A percentile compares a stretch with the other conserved stretches of the same genome.
These are phyloP conservation scores for Meda fulgida DNA, from an alignment of 2,797 vertebrate species.

Conservation along the genomic window DNA sequence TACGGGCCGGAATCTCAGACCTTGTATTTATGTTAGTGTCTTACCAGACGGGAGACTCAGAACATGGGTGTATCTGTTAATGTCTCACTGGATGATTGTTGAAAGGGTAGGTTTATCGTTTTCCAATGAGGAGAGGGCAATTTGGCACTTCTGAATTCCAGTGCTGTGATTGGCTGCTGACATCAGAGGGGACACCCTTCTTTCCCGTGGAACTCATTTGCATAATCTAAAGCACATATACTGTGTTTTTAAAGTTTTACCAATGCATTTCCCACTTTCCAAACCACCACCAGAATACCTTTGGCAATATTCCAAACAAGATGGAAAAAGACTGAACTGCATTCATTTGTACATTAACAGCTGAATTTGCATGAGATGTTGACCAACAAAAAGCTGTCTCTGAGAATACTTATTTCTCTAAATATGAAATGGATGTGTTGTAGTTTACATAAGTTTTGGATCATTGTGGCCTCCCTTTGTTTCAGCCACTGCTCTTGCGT, in stretches of 20 bases:
- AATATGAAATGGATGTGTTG: background rate
- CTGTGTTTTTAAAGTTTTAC: background rate
- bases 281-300: background rate
- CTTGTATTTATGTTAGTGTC: no score
- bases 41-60: no score
- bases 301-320: background rate
- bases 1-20: background rate
- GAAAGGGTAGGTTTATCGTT: background rate
- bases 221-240: background rate
- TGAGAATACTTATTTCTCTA: background rate
- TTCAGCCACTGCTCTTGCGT: background rate
- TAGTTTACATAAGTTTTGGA: background rate
- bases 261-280: background rate
- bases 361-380: background rate
- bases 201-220: background rate
- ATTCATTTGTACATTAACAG: background rate
- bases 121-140: background rate
- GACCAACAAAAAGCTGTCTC: background rate
- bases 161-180: background rate
- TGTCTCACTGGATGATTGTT: background rate
- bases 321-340: background rate
- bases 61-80: background rate
- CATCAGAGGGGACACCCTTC: background rate
- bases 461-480: background rate
- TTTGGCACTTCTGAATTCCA: background rate